A percentile compares a stretch with the other conserved stretches of the same genome.
Evolutionary conservation across 2,797 vertebrate genomes (phyloP).

Genomic region (Chiloscyllium punctatum): DNA sequence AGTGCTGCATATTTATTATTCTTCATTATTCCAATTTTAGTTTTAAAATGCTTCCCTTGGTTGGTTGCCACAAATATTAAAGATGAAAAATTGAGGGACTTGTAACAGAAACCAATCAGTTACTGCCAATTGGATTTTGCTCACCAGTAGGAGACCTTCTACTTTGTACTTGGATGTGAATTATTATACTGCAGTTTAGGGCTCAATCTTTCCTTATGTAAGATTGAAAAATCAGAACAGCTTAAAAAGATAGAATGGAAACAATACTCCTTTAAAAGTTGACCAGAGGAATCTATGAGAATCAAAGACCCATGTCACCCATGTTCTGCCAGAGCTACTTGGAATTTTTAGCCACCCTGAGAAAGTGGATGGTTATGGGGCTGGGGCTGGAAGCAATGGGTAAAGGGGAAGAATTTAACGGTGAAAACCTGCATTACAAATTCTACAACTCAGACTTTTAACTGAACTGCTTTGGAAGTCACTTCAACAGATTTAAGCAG

Average conservation of each 20-base stretch:
- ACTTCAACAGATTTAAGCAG: background rate
- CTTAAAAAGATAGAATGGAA: background rate
- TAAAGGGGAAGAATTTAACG: background rate
- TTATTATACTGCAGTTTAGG: background rate
- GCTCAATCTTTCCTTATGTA: background rate
- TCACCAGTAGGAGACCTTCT: background rate
- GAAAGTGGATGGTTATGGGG: background rate
- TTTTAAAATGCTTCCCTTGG: background rate
- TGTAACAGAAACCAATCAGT: background rate
- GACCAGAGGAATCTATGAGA: background rate
- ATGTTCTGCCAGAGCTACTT: background rate
- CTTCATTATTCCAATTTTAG: background rate
- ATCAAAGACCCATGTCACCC: background rate
- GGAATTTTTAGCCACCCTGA: background rate
- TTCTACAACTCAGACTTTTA: background rate
- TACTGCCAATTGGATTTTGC: background rate
- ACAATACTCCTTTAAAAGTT: background rate
- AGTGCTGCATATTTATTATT: background rate
- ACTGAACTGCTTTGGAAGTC: background rate
- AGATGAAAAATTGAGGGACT: background rate
- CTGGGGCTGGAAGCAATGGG: background rate
- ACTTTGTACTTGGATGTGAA: background rate
- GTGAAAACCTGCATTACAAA: background rate
- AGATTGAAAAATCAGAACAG: background rate
- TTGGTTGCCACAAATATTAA: background rate